Base-by-base conservation (phyloP, 2,113 vertebrate species). In the Lycaon pictus region DNA sequence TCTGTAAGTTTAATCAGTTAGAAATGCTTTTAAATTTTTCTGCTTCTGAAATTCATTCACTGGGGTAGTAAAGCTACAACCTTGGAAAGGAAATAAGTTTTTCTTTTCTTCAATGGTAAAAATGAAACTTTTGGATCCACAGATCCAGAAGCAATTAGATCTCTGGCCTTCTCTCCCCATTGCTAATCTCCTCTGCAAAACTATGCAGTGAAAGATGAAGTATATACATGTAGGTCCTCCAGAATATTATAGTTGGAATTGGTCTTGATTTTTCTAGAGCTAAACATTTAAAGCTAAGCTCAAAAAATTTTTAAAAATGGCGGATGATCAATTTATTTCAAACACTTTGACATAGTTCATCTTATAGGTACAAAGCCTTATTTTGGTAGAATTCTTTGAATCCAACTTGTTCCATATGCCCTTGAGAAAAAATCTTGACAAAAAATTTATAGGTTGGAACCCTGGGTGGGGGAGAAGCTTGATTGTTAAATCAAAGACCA, bases 401-500 rank as follows among this genome's bases (percentile, higher is more conserved):
- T 91, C 19, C 27, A 58, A 43, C 2, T 98, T 98, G 87, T 16
- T 94, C 94, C 96, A 88, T 86, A 88, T 94, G n/a, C 35, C 7
- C 29, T 89, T 90, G 74, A 97, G 12, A 22, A 88, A 96, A 96
- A 97, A 17, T 95, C 35, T 95, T 96, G 67, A 91, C 48, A 72
- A 90, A 79, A 1, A 37, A 72, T 63, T 72, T 92, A 58, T 7
- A 97, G 20, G 25, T 72, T 96, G 79, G 92, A 53, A 43, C 29
- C 32, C 32, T 76, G 48, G 32, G 8, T 77, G 53, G 77, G 48
- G 71, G 43, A 91, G 87, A 94, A 77, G 71, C n/a, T 77, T 48
- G 62, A 88, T 23, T 92, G 72, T 95, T 97, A 98, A 95, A 96
- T 95, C 0, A 89, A 72, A 97, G 96, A 97, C 67, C 11, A 97